Evolutionary conservation across 1,140 invertebrate genomes (phyloP).

Genomic region (Brachionus rotundiformis): DNA sequence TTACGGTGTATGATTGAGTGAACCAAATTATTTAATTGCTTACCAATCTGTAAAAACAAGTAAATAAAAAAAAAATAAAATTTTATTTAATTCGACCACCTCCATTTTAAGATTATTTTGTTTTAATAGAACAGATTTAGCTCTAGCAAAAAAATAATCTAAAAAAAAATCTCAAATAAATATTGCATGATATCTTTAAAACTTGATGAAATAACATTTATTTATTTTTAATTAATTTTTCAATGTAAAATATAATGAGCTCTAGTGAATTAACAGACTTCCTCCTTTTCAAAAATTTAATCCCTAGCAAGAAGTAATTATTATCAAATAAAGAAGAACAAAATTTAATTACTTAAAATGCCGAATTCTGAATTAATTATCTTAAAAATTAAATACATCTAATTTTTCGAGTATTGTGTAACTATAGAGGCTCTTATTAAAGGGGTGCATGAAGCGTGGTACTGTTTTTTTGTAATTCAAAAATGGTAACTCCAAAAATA

Average conservation of each 20-base stretch:
- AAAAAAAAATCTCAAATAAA: neutral
- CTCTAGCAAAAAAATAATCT: neutral
- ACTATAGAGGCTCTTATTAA: neutral
- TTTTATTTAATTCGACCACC: neutral
- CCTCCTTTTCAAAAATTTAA: neutral
- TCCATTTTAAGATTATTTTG: neutral
- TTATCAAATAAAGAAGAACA: neutral
- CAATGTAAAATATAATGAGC: neutral
- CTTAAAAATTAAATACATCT: neutral
- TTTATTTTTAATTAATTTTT: neutral
- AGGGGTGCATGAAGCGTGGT: too few relatives aligned
- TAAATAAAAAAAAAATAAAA: neutral
- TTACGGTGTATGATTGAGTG: slow-evolving; percentile 36
- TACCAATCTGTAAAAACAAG: neutral
- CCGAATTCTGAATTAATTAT: neutral
- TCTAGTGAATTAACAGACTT: neutral
- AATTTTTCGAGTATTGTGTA: neutral
- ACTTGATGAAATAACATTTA: neutral
- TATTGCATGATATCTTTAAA: neutral
- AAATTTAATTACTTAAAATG: neutral
- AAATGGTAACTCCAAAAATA: too few relatives aligned
- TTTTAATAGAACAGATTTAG: neutral
- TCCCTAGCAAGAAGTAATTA: neutral
- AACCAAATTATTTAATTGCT: slow-evolving; percentile 4
- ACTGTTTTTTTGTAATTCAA: too few relatives aligned